Base-by-base conservation (phyloP, 2,113 vertebrate genomes). In the Poicephalus meyeri region DNA sequence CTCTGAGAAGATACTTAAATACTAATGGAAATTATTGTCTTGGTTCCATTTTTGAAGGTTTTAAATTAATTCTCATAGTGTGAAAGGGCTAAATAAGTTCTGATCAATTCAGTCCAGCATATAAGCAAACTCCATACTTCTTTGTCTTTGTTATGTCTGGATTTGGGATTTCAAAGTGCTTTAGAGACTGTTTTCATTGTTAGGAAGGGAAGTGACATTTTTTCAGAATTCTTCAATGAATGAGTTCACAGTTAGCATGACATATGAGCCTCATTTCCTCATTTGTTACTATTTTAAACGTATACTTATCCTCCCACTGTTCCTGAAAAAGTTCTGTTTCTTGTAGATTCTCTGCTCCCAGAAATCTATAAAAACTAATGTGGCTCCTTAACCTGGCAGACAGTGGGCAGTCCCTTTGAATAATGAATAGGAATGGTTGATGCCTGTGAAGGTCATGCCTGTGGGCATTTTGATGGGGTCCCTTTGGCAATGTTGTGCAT, bases 251-350 rank as follows among this genome's bases (percentile, higher is more conserved):
- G 89, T 91, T 88, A 86, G 33, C 66, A 55, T 86, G 88, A 91
- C 82, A 93, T 66, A 66, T 35, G 81, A 96, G 88, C 70, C 69
- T 80, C 88, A 88, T 86, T 95, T 96, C 85, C 93, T 91, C 50
- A 29, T 84, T 87, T 86, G 95, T 88, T 91, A 44, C 88, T 97
- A 88, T 95, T 96, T 96, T 90, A 94, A 91, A 95, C 7, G 0
- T 90, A 68, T 74, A 80, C 82, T 96, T 95, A 94, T 95, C 91
- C 90, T 96, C 94, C 93, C 68, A 95, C 94, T 94, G 79, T 93
- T 94, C 81, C 95, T 88, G 82, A 90, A 94, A 83, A 88, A 60
- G 64, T 74, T 85, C 65, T 91, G 17, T 68, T 95, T 91, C 77
- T 81, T 91, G 77, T 87, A 78, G 83, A 74, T 74, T 91, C 35